These are phyloP conservation scores for Sinhomidia bicolor DNA, from an alignment of 2,888 invertebrate genomes.

Conservation along the genomic window DNA sequence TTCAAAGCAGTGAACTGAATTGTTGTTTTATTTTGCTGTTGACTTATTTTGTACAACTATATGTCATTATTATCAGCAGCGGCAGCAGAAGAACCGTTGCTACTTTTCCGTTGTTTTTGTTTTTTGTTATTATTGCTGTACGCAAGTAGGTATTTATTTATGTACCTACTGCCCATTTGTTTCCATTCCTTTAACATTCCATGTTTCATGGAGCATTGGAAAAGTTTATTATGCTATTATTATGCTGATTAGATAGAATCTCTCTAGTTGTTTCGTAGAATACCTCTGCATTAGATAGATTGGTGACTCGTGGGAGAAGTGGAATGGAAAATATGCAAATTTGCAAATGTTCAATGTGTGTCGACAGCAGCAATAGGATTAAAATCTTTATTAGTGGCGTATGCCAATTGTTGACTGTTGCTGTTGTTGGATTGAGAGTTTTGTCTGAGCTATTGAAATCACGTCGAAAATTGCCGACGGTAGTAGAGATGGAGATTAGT, in stretches of 20 bases:
- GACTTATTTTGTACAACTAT: background rate
- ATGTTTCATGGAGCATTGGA: background rate
- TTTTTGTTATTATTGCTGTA: background rate
- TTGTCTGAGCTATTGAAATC: too few relatives aligned
- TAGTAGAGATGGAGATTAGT: too few relatives aligned
- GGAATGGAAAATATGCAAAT: too few relatives aligned
- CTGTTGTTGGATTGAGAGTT: too few relatives aligned
- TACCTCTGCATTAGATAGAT: too few relatives aligned
- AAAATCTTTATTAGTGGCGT: too few relatives aligned
- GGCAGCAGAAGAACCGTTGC: background rate
- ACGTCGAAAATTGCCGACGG: too few relatives aligned
- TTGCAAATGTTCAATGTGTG: too few relatives aligned
- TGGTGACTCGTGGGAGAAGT: too few relatives aligned
- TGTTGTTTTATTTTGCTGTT: background rate
- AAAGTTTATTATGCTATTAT: background rate
- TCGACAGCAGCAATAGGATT: too few relatives aligned
- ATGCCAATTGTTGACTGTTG: too few relatives aligned
- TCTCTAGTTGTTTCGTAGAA: background rate
- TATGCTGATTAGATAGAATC: background rate
- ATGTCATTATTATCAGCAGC: background rate
- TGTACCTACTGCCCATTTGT: background rate
- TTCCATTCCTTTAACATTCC: background rate
- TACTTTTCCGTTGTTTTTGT: background rate
- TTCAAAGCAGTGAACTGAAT: too few relatives aligned
- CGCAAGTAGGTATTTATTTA: background rate